Evolutionary conservation across 2,113 vertebrate genomes (phyloP).

Genomic region (Hippopotamus amphibius): DNA sequence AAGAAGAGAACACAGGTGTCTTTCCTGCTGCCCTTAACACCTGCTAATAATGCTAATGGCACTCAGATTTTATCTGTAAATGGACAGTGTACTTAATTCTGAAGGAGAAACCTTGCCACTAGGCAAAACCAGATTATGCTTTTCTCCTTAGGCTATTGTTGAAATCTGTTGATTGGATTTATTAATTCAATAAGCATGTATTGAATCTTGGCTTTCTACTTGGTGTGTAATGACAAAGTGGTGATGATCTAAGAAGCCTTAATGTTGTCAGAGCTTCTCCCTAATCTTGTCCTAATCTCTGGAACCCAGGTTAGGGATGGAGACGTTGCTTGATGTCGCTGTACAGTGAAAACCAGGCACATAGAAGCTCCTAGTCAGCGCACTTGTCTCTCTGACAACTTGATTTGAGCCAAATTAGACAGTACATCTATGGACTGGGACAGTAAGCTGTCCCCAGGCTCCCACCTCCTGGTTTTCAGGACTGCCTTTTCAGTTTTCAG

Average conservation of each 20-base stretch:
- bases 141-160: conserved; percentile 10
- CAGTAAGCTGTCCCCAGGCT: neutral
- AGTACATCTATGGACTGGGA: neutral
- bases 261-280: neutral
- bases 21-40: neutral
- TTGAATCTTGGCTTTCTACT: conserved; percentile 34
- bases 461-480: neutral
- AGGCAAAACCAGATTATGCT: neutral
- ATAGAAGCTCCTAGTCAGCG: neutral
- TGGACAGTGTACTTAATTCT: neutral
- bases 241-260: neutral
- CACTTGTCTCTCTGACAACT: neutral
- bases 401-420: neutral
- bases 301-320: neutral
- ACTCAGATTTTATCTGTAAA: neutral
- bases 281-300: conserved; percentile 26
- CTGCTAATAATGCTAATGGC: conserved; percentile 12
- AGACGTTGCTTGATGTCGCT: neutral
- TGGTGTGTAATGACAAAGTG: neutral
- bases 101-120: neutral
- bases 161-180: conserved; percentile 20
- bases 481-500: neutral
- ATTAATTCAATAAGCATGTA: conserved; percentile 25
- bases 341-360: neutral
- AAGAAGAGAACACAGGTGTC: neutral